A percentile compares a stretch with the other conserved stretches of the same genome.
Evolutionary conservation across 2,888 invertebrate species (phyloP).

Genomic region (Drosophila meridionalis): DNA sequence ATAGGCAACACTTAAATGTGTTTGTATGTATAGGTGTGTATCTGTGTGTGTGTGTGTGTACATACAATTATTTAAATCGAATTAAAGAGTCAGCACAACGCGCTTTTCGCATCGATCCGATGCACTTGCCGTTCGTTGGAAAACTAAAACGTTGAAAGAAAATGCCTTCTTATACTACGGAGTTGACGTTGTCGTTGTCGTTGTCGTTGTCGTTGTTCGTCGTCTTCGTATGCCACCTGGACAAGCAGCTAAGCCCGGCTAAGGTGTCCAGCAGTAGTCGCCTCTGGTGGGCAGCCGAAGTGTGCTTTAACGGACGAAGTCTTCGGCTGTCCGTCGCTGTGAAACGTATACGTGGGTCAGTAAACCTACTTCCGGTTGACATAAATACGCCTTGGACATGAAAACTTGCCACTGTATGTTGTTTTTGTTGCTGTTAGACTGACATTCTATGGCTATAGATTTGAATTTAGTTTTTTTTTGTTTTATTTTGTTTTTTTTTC

Average conservation of each 20-base stretch:
- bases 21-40: slow-evolving; percentile 13
- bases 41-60: slow-evolving; percentile 25
- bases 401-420: slow-evolving; percentile 80
- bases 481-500: slow-evolving; percentile 3
- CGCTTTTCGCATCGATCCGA: slow-evolving; percentile 83
- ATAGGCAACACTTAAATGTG: slow-evolving; percentile 25
- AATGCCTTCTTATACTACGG: slow-evolving; percentile 68
- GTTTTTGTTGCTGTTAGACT: slow-evolving; percentile 49
- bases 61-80: slow-evolving; percentile 58
- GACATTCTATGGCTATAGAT: slow-evolving; percentile 64
- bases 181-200: slow-evolving; percentile 15
- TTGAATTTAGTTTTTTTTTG: slow-evolving; percentile 30
- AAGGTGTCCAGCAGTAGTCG: slow-evolving; percentile 58
- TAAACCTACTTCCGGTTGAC: slow-evolving; percentile 86
- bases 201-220: slow-evolving; percentile 24
- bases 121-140: slow-evolving; percentile 81
- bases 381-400: slow-evolving; percentile 86
- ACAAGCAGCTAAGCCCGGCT: slow-evolving; percentile 9
- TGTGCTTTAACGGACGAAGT: slow-evolving; percentile 36
- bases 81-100: slow-evolving; percentile 51
- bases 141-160: slow-evolving; percentile 80
- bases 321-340: slow-evolving; percentile 37
- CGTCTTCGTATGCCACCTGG: slow-evolving; percentile 24
- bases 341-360: slow-evolving; percentile 85
- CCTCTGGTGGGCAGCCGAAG: slow-evolving; percentile 46